Base-by-base conservation (phyloP, 2,113 vertebrate species). In the Crypturellus undulatus region DNA sequence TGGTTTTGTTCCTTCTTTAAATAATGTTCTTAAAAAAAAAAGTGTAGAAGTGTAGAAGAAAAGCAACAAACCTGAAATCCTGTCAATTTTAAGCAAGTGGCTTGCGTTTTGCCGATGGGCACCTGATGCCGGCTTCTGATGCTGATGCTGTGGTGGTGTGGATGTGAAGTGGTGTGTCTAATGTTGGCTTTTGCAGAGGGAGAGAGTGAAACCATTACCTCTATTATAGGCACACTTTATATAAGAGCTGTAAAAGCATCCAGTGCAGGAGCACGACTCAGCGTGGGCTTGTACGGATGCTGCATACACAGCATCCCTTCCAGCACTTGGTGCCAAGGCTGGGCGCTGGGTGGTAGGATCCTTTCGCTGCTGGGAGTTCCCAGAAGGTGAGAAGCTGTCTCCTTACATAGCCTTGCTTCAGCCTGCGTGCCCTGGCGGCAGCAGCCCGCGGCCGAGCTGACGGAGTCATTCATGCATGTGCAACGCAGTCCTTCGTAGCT, bases 131-230 rank as follows among this genome's bases (percentile, higher is more conserved):
- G 93, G 88, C 89, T 94, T 90, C 89, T 95, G 9, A 38, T 38
- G 38, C 38, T 38, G 38, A 38, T 38, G 88, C 89, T 96, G 62
- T 89, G 78, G 88, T 90, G 90, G 92, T 93, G 92, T 95, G 94
- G 81, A 93, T 95, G 79, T 96, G 83, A 86, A 90, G 80, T 5
- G 49, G 68, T 96, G 0, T 94, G 56, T 94, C 88, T 94, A 10
- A 90, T 96, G 94, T 94, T 8, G 15, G 75, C 4, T 86, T 94
- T 75, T 93, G 79, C 82, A 15, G 58, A 90, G 77, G 90, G 88
- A 72, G 85, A 96, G 20, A 96, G 88, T 95, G 93, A 96, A 94
- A 96, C 85, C 83, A 13, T 96, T 97, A 93, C 94, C 92, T 96
- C 94, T 93, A 67, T 93, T 96, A 93, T 95, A 96, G 95, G 92